Conservation (phyloP, 2,113 vertebrate species). For the Centropus unirufus region DNA sequence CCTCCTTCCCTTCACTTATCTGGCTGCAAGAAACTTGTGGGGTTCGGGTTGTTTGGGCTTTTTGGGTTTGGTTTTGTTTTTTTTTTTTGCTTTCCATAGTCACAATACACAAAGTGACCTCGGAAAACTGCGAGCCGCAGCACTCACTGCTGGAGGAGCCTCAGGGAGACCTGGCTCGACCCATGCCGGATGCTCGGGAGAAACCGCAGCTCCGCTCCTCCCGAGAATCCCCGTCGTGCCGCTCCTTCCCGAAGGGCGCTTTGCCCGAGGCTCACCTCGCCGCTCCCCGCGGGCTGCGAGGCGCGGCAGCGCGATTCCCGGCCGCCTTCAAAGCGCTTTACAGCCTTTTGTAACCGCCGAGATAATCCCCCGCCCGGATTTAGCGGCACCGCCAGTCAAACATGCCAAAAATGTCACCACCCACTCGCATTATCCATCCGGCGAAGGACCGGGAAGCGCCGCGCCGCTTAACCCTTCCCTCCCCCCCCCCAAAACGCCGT, state of each 20-base stretch:
- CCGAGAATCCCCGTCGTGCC: neutral
- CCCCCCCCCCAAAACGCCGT: too few relatives aligned
- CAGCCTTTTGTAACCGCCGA: slow-evolving; percentile 7
- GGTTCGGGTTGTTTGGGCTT: too few relatives aligned
- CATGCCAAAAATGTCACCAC: slow-evolving; percentile 29
- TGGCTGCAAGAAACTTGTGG: neutral
- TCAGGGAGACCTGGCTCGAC: neutral
- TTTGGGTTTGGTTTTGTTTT: too few relatives aligned
- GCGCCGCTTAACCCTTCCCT: neutral
- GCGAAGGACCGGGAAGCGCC: slow-evolving; percentile 14
- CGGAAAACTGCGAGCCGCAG: neutral
- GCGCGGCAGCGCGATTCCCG: neutral
- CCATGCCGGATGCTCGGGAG: neutral
- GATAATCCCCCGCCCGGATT: neutral
- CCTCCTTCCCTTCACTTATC: neutral
- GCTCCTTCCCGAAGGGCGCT: neutral
- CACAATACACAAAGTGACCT: neutral
- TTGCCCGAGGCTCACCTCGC: neutral
- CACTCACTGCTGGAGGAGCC: neutral
- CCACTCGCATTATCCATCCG: slow-evolving; percentile 25
- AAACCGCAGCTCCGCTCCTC: accelerated
- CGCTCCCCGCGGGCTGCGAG: neutral
- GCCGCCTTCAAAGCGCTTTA: neutral
- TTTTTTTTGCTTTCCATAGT: neutral
- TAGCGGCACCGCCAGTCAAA: slow-evolving; percentile 9